Base-by-base conservation (phyloP, 2,888 invertebrate genomes). In the Dicranocentrus wangi region DNA sequence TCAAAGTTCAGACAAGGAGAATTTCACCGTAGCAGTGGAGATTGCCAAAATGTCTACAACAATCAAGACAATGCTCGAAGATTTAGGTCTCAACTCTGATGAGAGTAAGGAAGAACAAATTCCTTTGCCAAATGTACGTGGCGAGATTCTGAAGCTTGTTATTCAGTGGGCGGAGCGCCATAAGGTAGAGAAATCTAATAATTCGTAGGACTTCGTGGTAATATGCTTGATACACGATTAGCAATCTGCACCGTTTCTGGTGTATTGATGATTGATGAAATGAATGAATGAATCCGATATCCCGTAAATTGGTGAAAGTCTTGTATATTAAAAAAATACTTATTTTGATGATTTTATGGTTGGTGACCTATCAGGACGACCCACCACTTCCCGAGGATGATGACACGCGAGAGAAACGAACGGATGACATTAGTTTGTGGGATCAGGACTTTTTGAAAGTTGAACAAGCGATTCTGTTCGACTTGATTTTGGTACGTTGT, bases 391-490 rank as follows among this genome's bases (percentile, higher is more conserved):
- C 58, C 0, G 85, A 86, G 13, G 86, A 86, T 5, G 86, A 86
- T 63, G 84, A 85, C 60, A 71, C 78, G 7, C 79, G 81, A 28
- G 86, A 85, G 65, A 83, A 98, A 88, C 91, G 99, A 17, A 99
- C 99, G 0, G 99, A 99, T 89, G 99, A 99, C 88, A 99, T 99
- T 86, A 95, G 96, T 23, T 96, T 97, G 0, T 99, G 99, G 99
- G 99, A 99, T 90, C 96, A 97, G 0, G 99, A 99, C 89, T 99
- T 99, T 88, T 90, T 99, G 7, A 99, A 99, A 91, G 98, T 99
- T 42, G 98, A 98, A 89, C 98, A 98, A 89, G 96, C 97, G 76
- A 97, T 98, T 1, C 90, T 99, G 13, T 98, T 98, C 89, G 98
- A 98, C 90, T 90, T 99, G 53, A 99, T 99, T 87, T 90, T 99